Base-by-base conservation (phyloP, 37 sponge, comb jelly and placozoan species). In the Diacarnus erythraeanus region DNA sequence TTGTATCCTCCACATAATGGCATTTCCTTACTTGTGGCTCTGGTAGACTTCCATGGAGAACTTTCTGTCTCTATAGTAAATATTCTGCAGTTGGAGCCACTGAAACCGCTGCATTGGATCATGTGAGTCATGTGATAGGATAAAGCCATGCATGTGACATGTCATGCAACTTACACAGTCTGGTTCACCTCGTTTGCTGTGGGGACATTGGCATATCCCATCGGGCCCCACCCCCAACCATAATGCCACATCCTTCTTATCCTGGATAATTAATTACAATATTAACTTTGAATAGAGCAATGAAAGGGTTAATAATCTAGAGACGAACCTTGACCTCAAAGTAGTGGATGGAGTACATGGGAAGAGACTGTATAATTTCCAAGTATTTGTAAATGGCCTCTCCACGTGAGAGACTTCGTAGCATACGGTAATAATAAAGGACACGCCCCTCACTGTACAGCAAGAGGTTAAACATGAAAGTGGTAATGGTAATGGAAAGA, bases 11-110 rank as follows among this genome's bases (percentile, higher is more conserved):
- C n/a, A n/a, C n/a, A n/a, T n/a, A n/a, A n/a, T n/a, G n/a, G n/a
- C n/a, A n/a, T n/a, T n/a, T 37, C 15, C 80, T 70, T 56, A 85
- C 86, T 74, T 78, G 54, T 76, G 35, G 25, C 64, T 76, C 54
- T 64, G 61, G 72, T 87, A 87, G 51, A 94, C 83, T 26, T 94
- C 94, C 57, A 94, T 85, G n/a, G 87, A 81, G 78, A 94, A 94
- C 78, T 90, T 94, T 61, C 75, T 78, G 57, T 94, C 94, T 37
- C 80, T 85, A 69, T 87, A 90, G 42, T 87, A 79, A 38, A 94
- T 82, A 58, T 94, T 94, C 57, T 94, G 82, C 27, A 94, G 88
- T 29, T 86, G 74, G 21, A 78, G 71, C 94, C 94, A 94, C 38
- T 83, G 84, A 41, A 74, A 94, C 57, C 88, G 51, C 88, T 91